These are phyloP conservation scores for Anoplopoma fimbria DNA, from an alignment of 2,113 vertebrate genomes.

Conservation along the genomic window DNA sequence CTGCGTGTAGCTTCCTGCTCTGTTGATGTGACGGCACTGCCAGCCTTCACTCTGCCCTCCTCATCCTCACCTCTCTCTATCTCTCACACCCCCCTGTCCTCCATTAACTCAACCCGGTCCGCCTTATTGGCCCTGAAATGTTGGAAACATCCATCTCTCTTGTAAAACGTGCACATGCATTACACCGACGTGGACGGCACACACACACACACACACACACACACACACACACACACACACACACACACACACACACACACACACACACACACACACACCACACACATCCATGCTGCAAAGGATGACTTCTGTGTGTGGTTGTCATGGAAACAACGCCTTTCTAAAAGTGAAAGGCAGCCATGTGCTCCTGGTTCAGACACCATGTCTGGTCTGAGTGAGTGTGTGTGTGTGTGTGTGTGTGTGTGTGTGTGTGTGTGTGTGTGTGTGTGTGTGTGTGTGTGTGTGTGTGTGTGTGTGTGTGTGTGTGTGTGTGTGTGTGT, in stretches of 20 bases:
- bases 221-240: neutral
- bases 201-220: neutral
- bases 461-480: too few relatives aligned
- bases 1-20: slow-evolving; percentile 16
- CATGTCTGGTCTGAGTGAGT: slow-evolving; percentile 28
- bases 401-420: too few relatives aligned
- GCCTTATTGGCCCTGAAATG: neutral
- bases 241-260: neutral
- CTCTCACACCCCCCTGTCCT: neutral
- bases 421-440: too few relatives aligned
- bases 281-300: neutral
- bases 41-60: neutral
- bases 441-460: too few relatives aligned
- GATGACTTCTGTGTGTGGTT: slow-evolving; percentile 59
- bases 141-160: neutral
- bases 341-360: slow-evolving; percentile 23
- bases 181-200: neutral
- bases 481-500: too few relatives aligned
- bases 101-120: neutral
- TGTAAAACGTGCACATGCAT: neutral
- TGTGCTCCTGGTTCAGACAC: slow-evolving; percentile 31
- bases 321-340: slow-evolving; percentile 72
- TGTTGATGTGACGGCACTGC: neutral
- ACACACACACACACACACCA: neutral
- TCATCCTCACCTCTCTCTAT: neutral